Base-by-base conservation (phyloP, 1,140 invertebrate species). In the Lepidostoma basale region DNA sequence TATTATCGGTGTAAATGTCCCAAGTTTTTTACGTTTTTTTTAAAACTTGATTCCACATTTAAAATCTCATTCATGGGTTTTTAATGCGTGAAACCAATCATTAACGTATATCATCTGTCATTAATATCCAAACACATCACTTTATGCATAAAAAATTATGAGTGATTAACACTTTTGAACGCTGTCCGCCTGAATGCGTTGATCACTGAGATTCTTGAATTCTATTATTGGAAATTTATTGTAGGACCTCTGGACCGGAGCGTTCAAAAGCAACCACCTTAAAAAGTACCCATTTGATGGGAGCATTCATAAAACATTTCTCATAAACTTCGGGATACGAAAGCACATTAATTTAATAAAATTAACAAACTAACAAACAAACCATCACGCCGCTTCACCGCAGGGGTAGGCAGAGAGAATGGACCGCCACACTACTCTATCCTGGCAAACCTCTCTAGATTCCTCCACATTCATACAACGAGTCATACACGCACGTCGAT, bases 161-260 rank as follows among this genome's bases (percentile, higher is more conserved):
- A 30, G 20, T 54, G 49, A 54, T 54, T 54, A 54, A 54, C 49
- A 54, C 49, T 54, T 54, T 28, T 30, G 26, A 28, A 30, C 25
- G 25, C 49, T 26, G n/a, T 36, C 25, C 49, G 25, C 49, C 16
- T 54, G 49, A 54, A 54, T 54, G 30, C 49, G 49, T 23, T 54
- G 26, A 54, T 54, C 26, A 54, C n/a, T 30, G 49, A 30, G 16
- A 54, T 30, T 28, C 49, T 30, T 54, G 49, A 54, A 54, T 54
- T n/a, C n/a, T 30, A 54, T 54, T 54, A 54, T 54, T 54, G n/a
- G n/a, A n/a, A 54, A 54, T 54, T 54, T 54, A 54, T 54, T 54
- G 49, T 54, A 14, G 49, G 49, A 54, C 3, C 26, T 30, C 16
- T 36, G 25, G 49, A 18, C 26, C 25, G 25, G 26, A 30, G 45